Base-by-base conservation (phyloP, 1,140 invertebrate genomes). In the Drosophila watanabei region DNA sequence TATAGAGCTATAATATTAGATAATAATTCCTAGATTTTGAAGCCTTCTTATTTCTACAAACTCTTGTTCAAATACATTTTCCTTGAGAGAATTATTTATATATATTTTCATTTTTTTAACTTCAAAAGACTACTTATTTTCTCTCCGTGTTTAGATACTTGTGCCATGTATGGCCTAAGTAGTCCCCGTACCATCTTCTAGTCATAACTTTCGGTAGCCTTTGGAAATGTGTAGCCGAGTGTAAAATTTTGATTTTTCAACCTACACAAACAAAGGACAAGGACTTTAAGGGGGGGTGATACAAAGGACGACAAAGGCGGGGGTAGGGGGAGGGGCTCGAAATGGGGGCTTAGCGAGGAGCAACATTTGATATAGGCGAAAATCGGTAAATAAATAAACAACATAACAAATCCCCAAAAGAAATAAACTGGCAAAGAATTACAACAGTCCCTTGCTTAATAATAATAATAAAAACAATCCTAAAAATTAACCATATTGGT, bases 191-290 rank as follows among this genome's bases (percentile, higher is more conserved):
- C 76, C 46, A 57, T 48, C 60, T 69, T 46, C 54, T 77, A 64
- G 46, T 49, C 63, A 64, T 57, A 80, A 83, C 66, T 83, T 88
- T 79, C 72, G 73, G 69, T 60, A 79, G 73, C 80, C 73, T 88
- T 88, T 84, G 65, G 65, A 87, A 83, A 83, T 88, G 85, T 88
- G 80, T 75, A 88, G 80, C 73, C 66, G 65, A 89, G 84, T 71
- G 73, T 83, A 88, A 88, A 88, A 88, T 88, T 88, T 88, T 88
- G 84, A 88, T 88, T 88, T 88, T 88, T 89, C 81, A 83, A 80
- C 63, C 61, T 54, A 64, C 62, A 69, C 75, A 85, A 76, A 70
- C 62, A 75, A 45, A 48, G 39, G 37, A n/a, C 14, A 8, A 69
- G 16, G 66, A 45, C 45, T 41, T 46, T 0, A 16, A 24, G 20